phyloP scores from a whole-genome alignment of 2,113 vertebrate genomes.

The Neolamprologus ventralis region DNA sequence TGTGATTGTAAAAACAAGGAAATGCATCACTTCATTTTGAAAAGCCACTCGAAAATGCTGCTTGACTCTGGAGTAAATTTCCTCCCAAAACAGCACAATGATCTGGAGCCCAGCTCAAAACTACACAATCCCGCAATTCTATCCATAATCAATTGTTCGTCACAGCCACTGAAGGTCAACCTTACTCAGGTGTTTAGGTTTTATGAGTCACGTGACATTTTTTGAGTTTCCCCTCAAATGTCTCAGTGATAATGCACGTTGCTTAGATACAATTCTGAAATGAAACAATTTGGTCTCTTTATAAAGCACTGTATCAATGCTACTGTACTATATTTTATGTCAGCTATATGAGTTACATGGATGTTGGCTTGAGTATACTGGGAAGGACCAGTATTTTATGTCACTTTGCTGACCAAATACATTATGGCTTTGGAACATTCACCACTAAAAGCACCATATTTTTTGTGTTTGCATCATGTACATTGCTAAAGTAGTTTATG shows the following conservation, averaged over 20 bases:
- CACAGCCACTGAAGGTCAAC: background rate
- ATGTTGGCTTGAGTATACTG: background rate
- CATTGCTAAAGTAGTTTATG: background rate
- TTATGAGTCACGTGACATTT: background rate
- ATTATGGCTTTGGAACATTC: background rate
- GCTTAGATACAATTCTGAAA: background rate
- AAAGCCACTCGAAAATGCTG: background rate
- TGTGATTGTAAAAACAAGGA: background rate
- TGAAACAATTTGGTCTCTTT: background rate
- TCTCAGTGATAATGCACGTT: background rate
- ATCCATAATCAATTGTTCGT: background rate
- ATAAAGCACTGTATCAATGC: background rate
- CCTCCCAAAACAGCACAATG: background rate
- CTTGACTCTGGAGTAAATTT: background rate
- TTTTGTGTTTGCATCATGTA: background rate
- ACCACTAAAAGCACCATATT: background rate
- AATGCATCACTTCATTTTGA: background rate
- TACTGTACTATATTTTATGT: background rate
- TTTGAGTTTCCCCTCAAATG: background rate
- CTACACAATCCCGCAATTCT: background rate
- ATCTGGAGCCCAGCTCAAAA: background rate
- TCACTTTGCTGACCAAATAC: background rate
- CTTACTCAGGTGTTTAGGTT: background rate
- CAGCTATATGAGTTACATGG: background rate
- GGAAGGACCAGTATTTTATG: background rate